Percentiles rank a stretch among this genome's conserved stretches.
phyloP scores from a whole-genome alignment of 2,113 vertebrate genomes.

The Oncorhynchus keta region DNA sequence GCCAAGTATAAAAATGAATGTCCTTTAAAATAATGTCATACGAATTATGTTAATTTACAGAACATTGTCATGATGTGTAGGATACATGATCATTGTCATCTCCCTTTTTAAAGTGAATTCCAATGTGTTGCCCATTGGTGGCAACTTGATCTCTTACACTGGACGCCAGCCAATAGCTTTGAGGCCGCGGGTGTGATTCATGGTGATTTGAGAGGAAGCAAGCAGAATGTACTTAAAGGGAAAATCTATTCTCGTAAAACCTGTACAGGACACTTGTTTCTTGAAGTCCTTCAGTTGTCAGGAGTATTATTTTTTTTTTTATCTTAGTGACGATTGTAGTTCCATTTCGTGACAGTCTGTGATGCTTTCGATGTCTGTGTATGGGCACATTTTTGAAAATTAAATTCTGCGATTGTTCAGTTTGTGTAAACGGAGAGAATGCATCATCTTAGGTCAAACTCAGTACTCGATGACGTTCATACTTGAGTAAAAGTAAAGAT shows the following conservation, averaged over 20 bases:
- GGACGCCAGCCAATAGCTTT: not conserved
- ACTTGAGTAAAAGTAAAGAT: too few species aligned
- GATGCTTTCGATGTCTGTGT: too few species aligned
- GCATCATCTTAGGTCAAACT: not conserved
- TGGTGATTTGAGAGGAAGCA: not conserved
- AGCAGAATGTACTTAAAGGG: not conserved
- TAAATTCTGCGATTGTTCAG: not conserved
- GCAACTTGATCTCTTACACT: not conserved
- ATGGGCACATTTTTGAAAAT: too few species aligned
- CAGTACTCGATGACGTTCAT: too few species aligned
- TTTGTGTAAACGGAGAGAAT: not conserved
- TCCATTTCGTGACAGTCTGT: too few species aligned
- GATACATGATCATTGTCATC: not conserved
- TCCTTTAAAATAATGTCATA: too few species aligned
- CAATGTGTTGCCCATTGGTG: not conserved
- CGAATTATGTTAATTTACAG: too few species aligned
- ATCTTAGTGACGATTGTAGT: too few species aligned
- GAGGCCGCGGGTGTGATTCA: not conserved
- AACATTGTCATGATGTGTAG: not conserved
- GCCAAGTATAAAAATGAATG: not conserved
- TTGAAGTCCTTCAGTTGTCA: not conserved
- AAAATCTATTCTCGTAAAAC: not conserved
- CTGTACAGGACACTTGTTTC: not conserved
- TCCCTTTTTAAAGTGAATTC: not conserved
- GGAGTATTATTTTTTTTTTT: not conserved